Percentiles rank a stretch among this genome's conserved stretches.
Conservation (phyloP, 2,113 vertebrate genomes). For the Odocoileus hemionus region DNA sequence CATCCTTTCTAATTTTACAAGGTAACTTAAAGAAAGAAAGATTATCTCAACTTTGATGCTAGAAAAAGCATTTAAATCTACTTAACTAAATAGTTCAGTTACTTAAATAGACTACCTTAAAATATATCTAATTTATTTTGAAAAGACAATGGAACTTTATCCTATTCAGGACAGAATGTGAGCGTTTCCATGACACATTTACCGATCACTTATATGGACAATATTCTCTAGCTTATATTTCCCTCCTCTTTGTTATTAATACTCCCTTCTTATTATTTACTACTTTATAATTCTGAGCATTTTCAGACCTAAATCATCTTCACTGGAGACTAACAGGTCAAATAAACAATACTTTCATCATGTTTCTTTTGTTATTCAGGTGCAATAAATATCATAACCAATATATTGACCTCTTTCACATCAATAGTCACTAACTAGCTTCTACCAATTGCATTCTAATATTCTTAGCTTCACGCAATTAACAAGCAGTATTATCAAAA, state of each 20-base stretch:
- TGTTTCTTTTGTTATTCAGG: neutral
- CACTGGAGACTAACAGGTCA: neutral
- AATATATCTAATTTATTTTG: neutral
- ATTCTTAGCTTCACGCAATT: neutral
- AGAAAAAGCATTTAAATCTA: neutral
- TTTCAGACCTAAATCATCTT: conserved; percentile 28
- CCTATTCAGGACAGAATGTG: neutral
- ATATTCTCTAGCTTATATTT: neutral
- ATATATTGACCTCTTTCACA: neutral
- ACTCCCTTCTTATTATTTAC: neutral
- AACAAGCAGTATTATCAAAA: neutral
- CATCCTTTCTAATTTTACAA: neutral
- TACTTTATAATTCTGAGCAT: neutral
- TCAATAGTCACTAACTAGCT: neutral
- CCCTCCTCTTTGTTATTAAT: neutral
- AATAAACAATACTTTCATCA: neutral
- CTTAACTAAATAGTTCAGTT: neutral
- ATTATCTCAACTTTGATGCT: neutral
- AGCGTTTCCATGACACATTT: neutral
- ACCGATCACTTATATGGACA: neutral
- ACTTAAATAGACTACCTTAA: neutral
- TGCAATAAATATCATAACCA: neutral
- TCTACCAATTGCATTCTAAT: neutral
- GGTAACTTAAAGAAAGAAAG: neutral
- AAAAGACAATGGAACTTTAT: neutral